Conservation (phyloP, 2,888 invertebrate genomes). For the Malachius bipustulatus region DNA sequence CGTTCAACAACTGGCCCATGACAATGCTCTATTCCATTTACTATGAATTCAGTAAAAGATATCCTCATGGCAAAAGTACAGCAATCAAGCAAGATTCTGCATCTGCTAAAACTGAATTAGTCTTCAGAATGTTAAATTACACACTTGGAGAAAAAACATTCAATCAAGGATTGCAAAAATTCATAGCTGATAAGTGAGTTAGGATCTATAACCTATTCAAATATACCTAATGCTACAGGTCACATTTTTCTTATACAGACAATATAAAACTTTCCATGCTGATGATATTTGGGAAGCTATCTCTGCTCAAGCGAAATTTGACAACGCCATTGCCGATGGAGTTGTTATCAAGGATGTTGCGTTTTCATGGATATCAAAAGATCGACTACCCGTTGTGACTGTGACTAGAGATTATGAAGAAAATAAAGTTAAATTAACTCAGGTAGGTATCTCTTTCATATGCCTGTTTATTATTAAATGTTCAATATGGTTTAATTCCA, state of each 20-base stretch:
- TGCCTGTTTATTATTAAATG: background rate
- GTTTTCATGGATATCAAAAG: slow-evolving; percentile 71
- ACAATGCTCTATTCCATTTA: slow-evolving; percentile 65
- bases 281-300: slow-evolving; percentile 70
- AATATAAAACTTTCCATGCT: slow-evolving; percentile 63
- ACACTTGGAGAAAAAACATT: slow-evolving; percentile 70
- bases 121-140: slow-evolving; percentile 84
- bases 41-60: slow-evolving; percentile 68
- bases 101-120: slow-evolving; percentile 61
- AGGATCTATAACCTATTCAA: slow-evolving; percentile 6
- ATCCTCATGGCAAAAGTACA: slow-evolving; percentile 65
- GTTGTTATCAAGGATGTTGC: slow-evolving; percentile 60
- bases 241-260: slow-evolving; percentile 42
- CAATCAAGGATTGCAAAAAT: slow-evolving; percentile 55
- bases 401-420: slow-evolving; percentile 55
- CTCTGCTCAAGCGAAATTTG: slow-evolving; percentile 52
- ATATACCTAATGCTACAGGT: slow-evolving; percentile 5
- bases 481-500: slow-evolving; percentile 27
- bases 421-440: slow-evolving; percentile 49
- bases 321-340: slow-evolving; percentile 43
- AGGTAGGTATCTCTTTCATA: slow-evolving; percentile 44
- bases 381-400: slow-evolving; percentile 63
- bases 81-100: slow-evolving; percentile 64
- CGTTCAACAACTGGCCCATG: slow-evolving; percentile 72
- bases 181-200: slow-evolving; percentile 49